Base-by-base conservation (phyloP, 2,113 vertebrate species). In the Oplegnathus fasciatus region DNA sequence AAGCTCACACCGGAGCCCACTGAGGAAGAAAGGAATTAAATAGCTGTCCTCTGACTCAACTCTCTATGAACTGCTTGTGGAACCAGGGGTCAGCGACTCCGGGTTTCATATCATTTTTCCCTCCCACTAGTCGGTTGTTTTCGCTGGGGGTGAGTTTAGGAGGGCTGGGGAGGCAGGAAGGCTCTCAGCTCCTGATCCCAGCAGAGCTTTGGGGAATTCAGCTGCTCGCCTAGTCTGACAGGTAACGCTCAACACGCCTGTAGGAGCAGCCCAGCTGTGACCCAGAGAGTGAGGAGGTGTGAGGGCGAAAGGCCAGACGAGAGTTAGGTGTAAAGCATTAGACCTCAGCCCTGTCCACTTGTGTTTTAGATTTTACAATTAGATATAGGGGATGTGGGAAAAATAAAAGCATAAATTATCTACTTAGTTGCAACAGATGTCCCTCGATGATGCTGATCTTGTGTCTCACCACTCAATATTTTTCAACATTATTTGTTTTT, bases 41-140 rank as follows among this genome's bases (percentile, higher is more conserved):
- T 68, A 57, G 67, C 69, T 57, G 82, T 82, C 86, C 86, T 86
- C 87, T 88, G 81, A 86, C 86, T 94, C 86, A 94, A 93, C 92
- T 94, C 91, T 91, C 50, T 0, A 65, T 93, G 93, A 94, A 89
- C 90, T 46, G 85, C 81, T 15, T 24, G 58, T 91, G 78, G 90
- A 90, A 86, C 55, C 80, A 89, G 79, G 69, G 93, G 92, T 92
- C 91, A 91, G 86, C 44, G 71, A 84, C 85, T 88, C 79, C 58
- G 77, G 84, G 78, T 85, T 85, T 92, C 80, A 75, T 91, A 90
- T 90, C 55, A 84, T 74, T 74, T 77, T 61, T 26, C 80, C 65
- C 79, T 83, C 84, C 89, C 81, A 60, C 82, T 28, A 17, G 69
- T 85, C 58, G 15, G 84, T 86, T 91, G 77, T 87, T 89, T 81